Evolutionary conservation across 2,113 vertebrate species (phyloP), one percentile per base, ranked within the genome.

Genomic region (Poecilia latipinna): DNA sequence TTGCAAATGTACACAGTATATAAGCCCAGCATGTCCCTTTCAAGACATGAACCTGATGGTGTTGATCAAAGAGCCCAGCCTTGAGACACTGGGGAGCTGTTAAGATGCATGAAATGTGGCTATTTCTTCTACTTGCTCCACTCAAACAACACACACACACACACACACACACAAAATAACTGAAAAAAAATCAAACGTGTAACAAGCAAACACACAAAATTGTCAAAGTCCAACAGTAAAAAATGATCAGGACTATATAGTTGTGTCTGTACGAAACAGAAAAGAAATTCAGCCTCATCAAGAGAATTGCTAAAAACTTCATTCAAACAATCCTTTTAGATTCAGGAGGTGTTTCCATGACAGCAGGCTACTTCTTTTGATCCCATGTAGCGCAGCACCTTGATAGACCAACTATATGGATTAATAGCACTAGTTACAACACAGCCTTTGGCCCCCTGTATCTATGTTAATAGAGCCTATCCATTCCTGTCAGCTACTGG

Each of bases 381-480:
- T 83, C 75, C 65, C 82, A 82, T 75, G 74, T 70, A 75, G 79
- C 67, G 80, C 65, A 83, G 82, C 82, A 91, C 89, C 88, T 93
- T 90, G 89, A 93, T 94, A 89, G 84, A 90, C 87, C 90, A 91
- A 93, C 92, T 79, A 91, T 94, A 92, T 94, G 92, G 93, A 95
- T 95, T 95, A 94, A 95, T 95, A 93, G 92, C 92, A 90, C 91
- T 90, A 88, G 92, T 94, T 95, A 92, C 93, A 90, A 86, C 81
- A 86, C 89, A 89, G 90, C 93, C 93, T 57, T 69, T 79, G 90
- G 92, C 88, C 87, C 86, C 87, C 89, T 92, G 83, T 88, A 92
- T 93, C 90, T 92, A 78, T 84, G 79, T 90, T 95, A 95, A 95
- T 94, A 94, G 93, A 94, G 89, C 86, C 93, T 87, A 95, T 94